Percentiles rank a stretch among this genome's conserved stretches.
Evolutionary conservation across 2,888 invertebrate genomes (phyloP).

Genomic region (Drosophila neutralis): DNA sequence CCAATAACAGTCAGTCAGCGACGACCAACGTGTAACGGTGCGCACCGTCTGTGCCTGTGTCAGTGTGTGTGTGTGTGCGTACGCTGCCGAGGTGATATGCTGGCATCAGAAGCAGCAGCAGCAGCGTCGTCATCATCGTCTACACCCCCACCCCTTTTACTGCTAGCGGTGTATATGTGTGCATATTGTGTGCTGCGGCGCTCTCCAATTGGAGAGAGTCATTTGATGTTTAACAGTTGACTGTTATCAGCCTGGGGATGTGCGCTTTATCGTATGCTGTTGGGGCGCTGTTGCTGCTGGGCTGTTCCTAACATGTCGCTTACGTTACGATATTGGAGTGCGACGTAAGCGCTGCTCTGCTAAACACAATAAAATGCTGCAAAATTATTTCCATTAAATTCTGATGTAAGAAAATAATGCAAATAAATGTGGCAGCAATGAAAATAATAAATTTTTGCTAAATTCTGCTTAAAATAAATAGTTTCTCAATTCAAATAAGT

Average conservation of each 20-base stretch:
- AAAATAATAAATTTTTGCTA: neutral
- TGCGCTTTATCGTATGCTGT: slow-evolving; percentile 36
- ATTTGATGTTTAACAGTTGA: slow-evolving; percentile 19
- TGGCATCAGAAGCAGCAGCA: slow-evolving; percentile 15
- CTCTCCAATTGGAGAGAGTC: slow-evolving; percentile 73
- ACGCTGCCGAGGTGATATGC: slow-evolving; percentile 61
- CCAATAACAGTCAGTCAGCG: slow-evolving; percentile 63
- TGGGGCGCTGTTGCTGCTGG: slow-evolving; percentile 30
- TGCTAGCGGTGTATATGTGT: neutral
- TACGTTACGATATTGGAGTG: slow-evolving; percentile 54
- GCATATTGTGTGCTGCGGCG: slow-evolving; percentile 35
- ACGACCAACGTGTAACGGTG: slow-evolving; percentile 63
- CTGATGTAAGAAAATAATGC: neutral
- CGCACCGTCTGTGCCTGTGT: slow-evolving; percentile 60
- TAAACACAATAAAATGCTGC: neutral
- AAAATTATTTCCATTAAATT: neutral
- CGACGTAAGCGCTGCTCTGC: slow-evolving; percentile 20
- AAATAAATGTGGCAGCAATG: neutral
- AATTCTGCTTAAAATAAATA: neutral
- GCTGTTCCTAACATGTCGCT: slow-evolving; percentile 9
- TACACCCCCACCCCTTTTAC: slow-evolving; percentile 35
- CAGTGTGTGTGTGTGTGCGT: slow-evolving; percentile 43
- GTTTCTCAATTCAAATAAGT: no score
- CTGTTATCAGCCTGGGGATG: slow-evolving; percentile 45
- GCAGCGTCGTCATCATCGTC: slow-evolving; percentile 25